phyloP scores from a whole-genome alignment of 92 coral and sea anemone species.

The Virgularia gustaviana region DNA sequence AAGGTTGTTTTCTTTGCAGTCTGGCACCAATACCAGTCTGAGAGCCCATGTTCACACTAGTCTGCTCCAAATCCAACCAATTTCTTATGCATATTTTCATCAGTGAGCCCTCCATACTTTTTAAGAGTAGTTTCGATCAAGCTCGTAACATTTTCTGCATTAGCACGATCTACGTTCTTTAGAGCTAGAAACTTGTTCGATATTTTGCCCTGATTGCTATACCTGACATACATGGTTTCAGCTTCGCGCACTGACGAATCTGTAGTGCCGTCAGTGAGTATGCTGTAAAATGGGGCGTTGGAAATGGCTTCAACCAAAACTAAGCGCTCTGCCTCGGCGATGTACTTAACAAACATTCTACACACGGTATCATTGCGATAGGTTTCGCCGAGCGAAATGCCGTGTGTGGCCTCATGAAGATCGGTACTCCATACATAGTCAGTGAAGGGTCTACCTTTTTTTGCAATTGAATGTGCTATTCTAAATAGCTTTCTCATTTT shows the following conservation, averaged over 20 bases:
- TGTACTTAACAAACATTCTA: constrained; percentile 23
- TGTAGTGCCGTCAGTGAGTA: constrained; percentile 20
- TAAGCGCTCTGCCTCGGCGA: constrained; percentile 14
- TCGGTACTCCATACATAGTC: constrained; percentile 24
- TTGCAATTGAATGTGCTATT: constrained; percentile 14
- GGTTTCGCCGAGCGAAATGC: constrained; percentile 10
- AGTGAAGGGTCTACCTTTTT: constrained; percentile 22
- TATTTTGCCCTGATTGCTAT: constrained; percentile 17
- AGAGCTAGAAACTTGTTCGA: constrained; percentile 4
- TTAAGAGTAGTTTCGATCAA: constrained; percentile 21
- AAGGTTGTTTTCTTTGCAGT: constrained; percentile 30
- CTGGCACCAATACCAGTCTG: constrained; percentile 30
- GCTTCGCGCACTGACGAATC: constrained; percentile 27
- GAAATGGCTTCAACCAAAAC: constrained; percentile 19
- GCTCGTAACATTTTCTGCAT: not conserved
- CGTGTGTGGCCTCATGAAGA: constrained; percentile 14
- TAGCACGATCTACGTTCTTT: not conserved
- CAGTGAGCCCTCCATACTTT: constrained; percentile 35
- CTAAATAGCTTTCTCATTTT: constrained; percentile 21
- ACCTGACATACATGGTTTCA: constrained; percentile 15
- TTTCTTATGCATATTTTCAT: constrained; percentile 15
- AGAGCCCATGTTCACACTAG: constrained; percentile 24
- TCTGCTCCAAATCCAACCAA: constrained; percentile 21
- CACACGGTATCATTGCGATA: constrained; percentile 14
- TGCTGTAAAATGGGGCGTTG: constrained; percentile 20